Conservation (phyloP, 1,140 invertebrate genomes). For the Lasioglossum albipes region DNA sequence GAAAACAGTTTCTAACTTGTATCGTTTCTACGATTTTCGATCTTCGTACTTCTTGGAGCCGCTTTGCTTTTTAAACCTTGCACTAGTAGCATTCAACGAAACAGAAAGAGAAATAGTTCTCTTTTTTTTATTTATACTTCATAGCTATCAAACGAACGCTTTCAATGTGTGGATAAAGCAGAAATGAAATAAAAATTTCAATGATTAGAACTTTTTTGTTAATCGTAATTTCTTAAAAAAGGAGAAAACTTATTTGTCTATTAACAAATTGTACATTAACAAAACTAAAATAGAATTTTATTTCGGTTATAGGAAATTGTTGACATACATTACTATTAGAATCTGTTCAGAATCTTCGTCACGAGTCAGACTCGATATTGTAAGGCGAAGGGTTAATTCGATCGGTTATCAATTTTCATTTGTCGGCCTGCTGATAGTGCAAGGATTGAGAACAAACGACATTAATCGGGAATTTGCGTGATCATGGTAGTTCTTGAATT, state of each 20-base stretch:
- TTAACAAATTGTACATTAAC: too few relatives aligned
- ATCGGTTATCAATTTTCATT: neutral
- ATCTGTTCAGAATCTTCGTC: too few relatives aligned
- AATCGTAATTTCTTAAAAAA: too few relatives aligned
- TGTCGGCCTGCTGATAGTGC: neutral
- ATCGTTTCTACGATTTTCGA: constrained; percentile 52
- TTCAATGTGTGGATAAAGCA: neutral
- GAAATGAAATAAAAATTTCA: neutral
- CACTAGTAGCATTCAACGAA: neutral
- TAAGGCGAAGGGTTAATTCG: neutral
- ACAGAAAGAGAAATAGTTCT: too few relatives aligned
- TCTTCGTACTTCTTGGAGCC: constrained; percentile 25
- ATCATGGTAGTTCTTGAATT: neutral
- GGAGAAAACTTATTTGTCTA: too few relatives aligned
- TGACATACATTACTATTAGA: too few relatives aligned
- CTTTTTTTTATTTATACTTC: too few relatives aligned
- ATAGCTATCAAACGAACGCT: too few relatives aligned
- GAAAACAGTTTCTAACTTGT: constrained; percentile 39
- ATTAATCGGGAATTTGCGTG: neutral
- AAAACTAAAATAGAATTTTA: too few relatives aligned
- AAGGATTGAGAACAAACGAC: neutral
- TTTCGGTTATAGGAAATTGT: too few relatives aligned
- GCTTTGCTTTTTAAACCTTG: neutral
- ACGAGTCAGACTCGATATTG: too few relatives aligned
- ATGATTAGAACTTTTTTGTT: too few relatives aligned